Base-by-base conservation (phyloP, 92 coral and sea anemone genomes). In the Porites rus region DNA sequence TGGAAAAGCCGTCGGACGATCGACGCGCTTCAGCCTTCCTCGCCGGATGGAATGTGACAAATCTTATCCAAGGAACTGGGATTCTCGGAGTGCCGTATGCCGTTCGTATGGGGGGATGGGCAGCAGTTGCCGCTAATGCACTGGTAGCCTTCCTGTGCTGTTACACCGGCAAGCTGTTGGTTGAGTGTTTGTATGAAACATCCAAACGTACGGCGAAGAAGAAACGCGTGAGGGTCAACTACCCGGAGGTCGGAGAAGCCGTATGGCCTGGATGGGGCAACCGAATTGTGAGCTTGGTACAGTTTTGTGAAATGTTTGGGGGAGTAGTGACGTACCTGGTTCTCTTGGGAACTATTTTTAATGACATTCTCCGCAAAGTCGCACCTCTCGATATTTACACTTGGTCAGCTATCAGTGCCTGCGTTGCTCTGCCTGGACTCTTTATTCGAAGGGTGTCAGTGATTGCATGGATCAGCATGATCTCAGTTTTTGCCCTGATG, bases 221-320 rank as follows among this genome's bases (percentile, higher is more conserved):
- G 68, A 94, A 94, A 73, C 79, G 97, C 72, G 94, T 94, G 46
- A 91, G 83, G 61, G 75, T 91, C 1, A 94, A 94, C 79, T 94
- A 94, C 85, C 97, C 97, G 21, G 97, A 94, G 59, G 90, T 94
- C 56, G 97, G 95, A 43, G 97, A 89, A 80, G 97, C 97, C 16
- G 94, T 89, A 12, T 94, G 97, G 97, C 97, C 97, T 14, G 82
- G 93, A 0, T 94, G 94, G 91, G 97, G 97, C 20, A 94, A 94
- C 88, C 85, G 75, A 60, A 75, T 91, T 68, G 93, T 94, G 28
- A 94, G 97, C 68, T 63, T 94, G 51, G 88, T 94, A 52, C 97
- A 94, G 90, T 94, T 89, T 22, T 88, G 93, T 51, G 97, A 94
- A 83, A 94, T 94, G 97, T 94, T 91, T 73, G 97, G 97, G 13